A percentile compares a stretch with the other conserved stretches of the same genome.
phyloP scores from a whole-genome alignment of 2,888 invertebrate species.

The Drosophila mettleri region DNA sequence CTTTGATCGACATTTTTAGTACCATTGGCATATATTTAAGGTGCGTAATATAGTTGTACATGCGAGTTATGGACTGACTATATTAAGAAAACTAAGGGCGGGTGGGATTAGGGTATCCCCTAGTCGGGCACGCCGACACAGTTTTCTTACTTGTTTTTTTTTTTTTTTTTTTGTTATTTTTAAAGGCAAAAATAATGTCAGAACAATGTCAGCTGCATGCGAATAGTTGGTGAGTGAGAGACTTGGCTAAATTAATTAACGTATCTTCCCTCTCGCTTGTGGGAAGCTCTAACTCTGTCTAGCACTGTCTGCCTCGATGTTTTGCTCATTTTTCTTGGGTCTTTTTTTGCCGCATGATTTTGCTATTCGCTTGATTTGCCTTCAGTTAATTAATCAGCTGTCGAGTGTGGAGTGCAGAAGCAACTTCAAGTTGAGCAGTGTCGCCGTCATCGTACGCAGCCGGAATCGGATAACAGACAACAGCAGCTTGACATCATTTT shows the following conservation, averaged over 20 bases:
- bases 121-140: no score
- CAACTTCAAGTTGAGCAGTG: conserved; percentile 11
- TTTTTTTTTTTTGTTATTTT: conserved; percentile 18
- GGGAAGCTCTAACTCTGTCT: neutral
- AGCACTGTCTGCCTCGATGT: neutral
- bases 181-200: conserved; percentile 33
- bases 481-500: conserved; percentile 65
- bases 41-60: no score
- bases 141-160: no score
- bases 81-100: no score
- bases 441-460: conserved; percentile 5
- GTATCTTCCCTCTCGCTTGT: conserved; percentile 21
- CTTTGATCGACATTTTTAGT: no score
- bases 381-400: conserved; percentile 76
- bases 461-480: conserved; percentile 20
- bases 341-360: conserved; percentile 22
- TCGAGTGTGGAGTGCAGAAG: conserved; percentile 56
- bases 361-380: conserved; percentile 64
- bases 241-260: conserved; percentile 65
- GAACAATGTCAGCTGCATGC: conserved; percentile 24
- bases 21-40: no score
- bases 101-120: no score
- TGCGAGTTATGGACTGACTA: no score
- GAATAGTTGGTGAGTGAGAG: conserved; percentile 5
- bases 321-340: conserved; percentile 25